Percentiles rank a stretch among this genome's conserved stretches.
Conservation (phyloP, 2,888 invertebrate genomes). For the Spilarctia lutea region DNA sequence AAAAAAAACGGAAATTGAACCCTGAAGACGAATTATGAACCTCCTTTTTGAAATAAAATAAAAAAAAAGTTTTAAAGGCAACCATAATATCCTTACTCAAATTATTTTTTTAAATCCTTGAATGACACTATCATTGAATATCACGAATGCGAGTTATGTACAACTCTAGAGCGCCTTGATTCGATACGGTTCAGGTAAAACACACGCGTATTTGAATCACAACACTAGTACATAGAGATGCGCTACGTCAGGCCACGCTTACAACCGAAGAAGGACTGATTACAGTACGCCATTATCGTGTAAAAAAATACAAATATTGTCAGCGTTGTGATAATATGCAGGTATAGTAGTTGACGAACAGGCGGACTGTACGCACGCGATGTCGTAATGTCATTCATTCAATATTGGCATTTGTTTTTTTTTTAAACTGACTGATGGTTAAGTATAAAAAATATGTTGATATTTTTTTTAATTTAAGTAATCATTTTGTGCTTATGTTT, state of each 20-base stretch:
- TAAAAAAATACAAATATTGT: slow-evolving; percentile 72
- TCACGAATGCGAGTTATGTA: not conserved
- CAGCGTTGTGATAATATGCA: slow-evolving; percentile 51
- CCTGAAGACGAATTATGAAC: not conserved
- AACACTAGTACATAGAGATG: slow-evolving; percentile 44
- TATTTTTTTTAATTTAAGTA: not conserved
- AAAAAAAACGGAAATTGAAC: too few species aligned
- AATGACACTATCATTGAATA: slow-evolving; percentile 2
- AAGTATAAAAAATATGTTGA: not conserved
- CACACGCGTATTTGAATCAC: slow-evolving; percentile 42
- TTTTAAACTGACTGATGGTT: not conserved
- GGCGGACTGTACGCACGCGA: slow-evolving; percentile 41
- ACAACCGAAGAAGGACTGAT: slow-evolving; percentile 68
- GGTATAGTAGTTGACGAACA: slow-evolving; percentile 45
- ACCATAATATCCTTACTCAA: slow-evolving; percentile 16
- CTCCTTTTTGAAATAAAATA: not conserved
- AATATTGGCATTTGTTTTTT: not conserved
- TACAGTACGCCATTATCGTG: slow-evolving; percentile 68
- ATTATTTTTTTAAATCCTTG: slow-evolving; percentile 1
- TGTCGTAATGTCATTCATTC: not conserved
- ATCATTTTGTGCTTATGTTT: not conserved
- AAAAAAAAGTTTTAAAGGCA: not conserved
- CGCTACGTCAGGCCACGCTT: slow-evolving; percentile 65
- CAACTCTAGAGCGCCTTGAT: slow-evolving; percentile 23
- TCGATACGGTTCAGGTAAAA: slow-evolving; percentile 20